Evolutionary conservation across 2,113 vertebrate species (phyloP).

Genomic region (Ploceus nigricollis): DNA sequence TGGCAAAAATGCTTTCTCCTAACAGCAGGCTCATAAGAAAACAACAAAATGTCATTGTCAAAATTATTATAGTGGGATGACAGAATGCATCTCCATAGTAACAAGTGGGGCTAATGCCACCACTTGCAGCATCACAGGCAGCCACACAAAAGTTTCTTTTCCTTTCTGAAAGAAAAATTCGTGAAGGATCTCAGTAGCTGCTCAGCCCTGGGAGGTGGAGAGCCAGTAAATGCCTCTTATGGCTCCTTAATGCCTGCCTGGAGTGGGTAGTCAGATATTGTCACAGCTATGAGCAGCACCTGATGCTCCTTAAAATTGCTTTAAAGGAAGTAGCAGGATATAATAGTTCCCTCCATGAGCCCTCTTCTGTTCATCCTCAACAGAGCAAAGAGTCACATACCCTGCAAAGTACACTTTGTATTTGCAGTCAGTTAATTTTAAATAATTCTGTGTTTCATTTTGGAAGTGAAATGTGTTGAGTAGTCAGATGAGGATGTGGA

Average conservation of each 20-base stretch:
- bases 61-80: not conserved
- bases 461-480: not conserved
- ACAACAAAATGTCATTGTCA: not conserved
- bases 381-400: not conserved
- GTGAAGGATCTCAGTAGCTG: not conserved
- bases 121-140: not conserved
- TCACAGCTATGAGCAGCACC: not conserved
- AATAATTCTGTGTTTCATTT: not conserved
- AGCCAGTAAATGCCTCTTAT: not conserved
- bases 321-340: not conserved
- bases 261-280: not conserved
- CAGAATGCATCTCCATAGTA: constrained; percentile 16
- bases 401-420: not conserved
- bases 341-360: not conserved
- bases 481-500: not conserved
- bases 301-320: not conserved
- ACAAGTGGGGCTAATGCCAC: not conserved
- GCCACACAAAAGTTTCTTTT: not conserved
- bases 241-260: not conserved
- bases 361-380: not conserved
- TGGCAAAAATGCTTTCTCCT: not conserved
- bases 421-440: not conserved
- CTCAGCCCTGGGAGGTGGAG: not conserved
- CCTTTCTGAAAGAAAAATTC: not conserved
- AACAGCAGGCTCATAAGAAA: not conserved